Evolutionary conservation across 1,140 invertebrate species (phyloP).

Genomic region (Monochamus saltuarius): DNA sequence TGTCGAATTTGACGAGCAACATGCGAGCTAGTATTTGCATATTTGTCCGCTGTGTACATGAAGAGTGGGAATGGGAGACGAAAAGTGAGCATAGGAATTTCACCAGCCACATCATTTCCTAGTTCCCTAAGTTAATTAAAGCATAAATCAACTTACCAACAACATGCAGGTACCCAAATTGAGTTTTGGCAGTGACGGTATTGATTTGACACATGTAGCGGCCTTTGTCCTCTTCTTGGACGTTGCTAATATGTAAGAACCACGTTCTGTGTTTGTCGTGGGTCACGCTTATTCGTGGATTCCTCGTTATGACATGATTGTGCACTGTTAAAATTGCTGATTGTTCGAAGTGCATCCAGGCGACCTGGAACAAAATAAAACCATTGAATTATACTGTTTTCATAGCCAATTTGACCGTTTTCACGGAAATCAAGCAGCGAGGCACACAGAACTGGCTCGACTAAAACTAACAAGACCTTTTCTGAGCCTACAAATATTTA

Average conservation of each 20-base stretch:
- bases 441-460: too few species aligned
- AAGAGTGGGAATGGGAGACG: too few species aligned
- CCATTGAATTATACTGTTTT: too few species aligned
- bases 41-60: too few species aligned
- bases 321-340: constrained; percentile 90
- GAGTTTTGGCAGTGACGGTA: constrained; percentile 88
- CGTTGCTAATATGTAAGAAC: constrained; percentile 88
- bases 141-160: constrained; percentile 71
- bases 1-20: too few species aligned
- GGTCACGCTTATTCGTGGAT: constrained; percentile 86
- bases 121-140: background rate
- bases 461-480: too few species aligned
- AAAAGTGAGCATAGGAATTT: too few species aligned
- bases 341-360: constrained; percentile 94
- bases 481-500: too few species aligned
- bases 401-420: too few species aligned
- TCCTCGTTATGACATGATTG: constrained; percentile 88
- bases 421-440: too few species aligned
- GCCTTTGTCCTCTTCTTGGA: constrained; percentile 87
- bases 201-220: constrained; percentile 97
- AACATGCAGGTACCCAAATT: constrained; percentile 89
- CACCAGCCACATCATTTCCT: background rate
- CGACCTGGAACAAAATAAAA: constrained; percentile 67
- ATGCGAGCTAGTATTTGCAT: too few species aligned
- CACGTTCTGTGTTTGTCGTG: constrained; percentile 81